These are phyloP conservation scores for Lamellibrachia luymesi DNA, from an alignment of 1,140 invertebrate genomes.

Conservation along the genomic window DNA sequence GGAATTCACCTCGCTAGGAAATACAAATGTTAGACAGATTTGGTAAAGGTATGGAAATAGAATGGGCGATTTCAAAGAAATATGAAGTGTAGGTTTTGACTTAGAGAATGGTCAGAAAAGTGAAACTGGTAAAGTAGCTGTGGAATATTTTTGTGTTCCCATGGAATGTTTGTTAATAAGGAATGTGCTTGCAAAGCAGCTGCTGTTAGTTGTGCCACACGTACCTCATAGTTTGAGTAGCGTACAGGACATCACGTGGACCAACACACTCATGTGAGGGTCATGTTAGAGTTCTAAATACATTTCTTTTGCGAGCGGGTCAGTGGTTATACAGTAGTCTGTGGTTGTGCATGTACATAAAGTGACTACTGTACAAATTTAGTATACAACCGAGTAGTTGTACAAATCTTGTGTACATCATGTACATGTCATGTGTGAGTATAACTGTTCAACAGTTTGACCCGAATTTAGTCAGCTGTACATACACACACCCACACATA, in stretches of 20 bases:
- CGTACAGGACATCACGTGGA: neutral
- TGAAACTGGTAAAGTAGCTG: neutral
- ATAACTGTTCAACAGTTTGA: neutral
- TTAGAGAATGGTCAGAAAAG: neutral
- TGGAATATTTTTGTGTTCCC: neutral
- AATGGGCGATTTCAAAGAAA: neutral
- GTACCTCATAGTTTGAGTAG: neutral
- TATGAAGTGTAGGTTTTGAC: neutral
- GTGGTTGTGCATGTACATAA: neutral
- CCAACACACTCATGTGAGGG: neutral
- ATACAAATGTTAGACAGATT: neutral
- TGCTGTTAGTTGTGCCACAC: neutral
- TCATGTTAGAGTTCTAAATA: neutral
- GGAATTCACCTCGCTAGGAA: neutral
- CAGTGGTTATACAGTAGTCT: neutral
- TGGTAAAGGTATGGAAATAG: neutral
- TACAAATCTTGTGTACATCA: neutral
- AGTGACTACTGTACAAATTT: neutral
- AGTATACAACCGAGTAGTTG: neutral
- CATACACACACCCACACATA: neutral
- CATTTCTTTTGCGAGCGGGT: neutral
- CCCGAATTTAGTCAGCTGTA: neutral
- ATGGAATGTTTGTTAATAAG: neutral
- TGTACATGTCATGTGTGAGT: neutral
- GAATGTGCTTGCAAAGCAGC: neutral